Evolutionary conservation across 2,888 invertebrate species (phyloP).

Genomic region (Carabus problematicus): DNA sequence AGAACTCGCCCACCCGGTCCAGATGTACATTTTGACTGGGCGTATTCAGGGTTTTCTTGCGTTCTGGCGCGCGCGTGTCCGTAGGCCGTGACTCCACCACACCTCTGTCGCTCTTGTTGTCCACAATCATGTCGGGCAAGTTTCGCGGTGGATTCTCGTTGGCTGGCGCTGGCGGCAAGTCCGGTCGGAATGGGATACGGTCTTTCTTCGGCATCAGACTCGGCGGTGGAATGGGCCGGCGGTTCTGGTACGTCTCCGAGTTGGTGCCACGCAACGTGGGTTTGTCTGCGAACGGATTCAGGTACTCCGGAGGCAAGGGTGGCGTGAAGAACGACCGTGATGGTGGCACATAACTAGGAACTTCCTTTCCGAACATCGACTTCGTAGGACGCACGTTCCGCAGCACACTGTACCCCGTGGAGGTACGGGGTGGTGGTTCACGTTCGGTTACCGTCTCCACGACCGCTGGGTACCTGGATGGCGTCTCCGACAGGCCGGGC

Average conservation of each 20-base stretch:
- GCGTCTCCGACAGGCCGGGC: conserved; percentile 32
- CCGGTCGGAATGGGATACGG: conserved; percentile 82
- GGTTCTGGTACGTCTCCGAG: conserved; percentile 62
- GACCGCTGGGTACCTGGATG: neutral
- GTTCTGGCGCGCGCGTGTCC: neutral
- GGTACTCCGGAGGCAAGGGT: conserved; percentile 82
- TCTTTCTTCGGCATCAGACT: conserved; percentile 79
- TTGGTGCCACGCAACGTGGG: conserved; percentile 81
- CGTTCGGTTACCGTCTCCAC: conserved; percentile 17
- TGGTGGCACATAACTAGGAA: conserved; percentile 85
- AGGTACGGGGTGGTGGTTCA: conserved; percentile 47
- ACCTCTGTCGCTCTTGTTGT: conserved; percentile 48
- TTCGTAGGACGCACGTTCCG: conserved; percentile 68
- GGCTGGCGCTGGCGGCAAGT: conserved; percentile 56
- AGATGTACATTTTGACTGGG: conserved; percentile 70
- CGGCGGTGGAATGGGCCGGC: conserved; percentile 63
- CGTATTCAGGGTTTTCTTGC: conserved; percentile 76
- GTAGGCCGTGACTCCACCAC: conserved; percentile 52
- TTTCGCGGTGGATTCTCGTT: conserved; percentile 73
- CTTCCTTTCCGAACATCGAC: conserved; percentile 70
- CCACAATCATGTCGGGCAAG: conserved; percentile 52
- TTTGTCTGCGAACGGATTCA: conserved; percentile 88
- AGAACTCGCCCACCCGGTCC: conserved; percentile 55
- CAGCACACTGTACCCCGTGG: conserved; percentile 64
- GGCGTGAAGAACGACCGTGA: conserved; percentile 79